Conservation (phyloP, 2,797 vertebrate genomes). For the Leptoclinus maculatus region DNA sequence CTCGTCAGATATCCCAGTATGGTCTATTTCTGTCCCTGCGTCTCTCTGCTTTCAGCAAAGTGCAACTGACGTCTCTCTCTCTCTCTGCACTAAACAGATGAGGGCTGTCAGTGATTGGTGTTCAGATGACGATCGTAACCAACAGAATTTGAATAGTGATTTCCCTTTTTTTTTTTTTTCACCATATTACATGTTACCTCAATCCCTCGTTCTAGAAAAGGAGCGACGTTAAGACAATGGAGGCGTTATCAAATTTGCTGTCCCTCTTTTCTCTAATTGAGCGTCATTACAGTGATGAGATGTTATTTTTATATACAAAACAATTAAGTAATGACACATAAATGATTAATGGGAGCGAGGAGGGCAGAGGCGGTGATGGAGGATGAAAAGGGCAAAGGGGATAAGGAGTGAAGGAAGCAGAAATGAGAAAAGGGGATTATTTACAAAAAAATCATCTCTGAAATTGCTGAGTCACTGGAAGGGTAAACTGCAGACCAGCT, state of each 20-base stretch:
- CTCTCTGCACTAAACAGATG: slow-evolving; percentile 73
- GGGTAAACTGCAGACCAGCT: slow-evolving; percentile 56
- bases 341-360: slow-evolving; percentile 57
- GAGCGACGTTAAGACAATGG: slow-evolving; percentile 37
- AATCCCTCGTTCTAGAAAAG: slow-evolving; percentile 37
- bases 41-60: slow-evolving; percentile 73
- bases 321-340: slow-evolving; percentile 80
- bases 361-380: slow-evolving; percentile 29
- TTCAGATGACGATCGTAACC: slow-evolving; percentile 54
- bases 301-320: slow-evolving; percentile 74
- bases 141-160: slow-evolving; percentile 55
- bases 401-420: slow-evolving; percentile 58
- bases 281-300: slow-evolving; percentile 73
- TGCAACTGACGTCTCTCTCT: slow-evolving; percentile 72
- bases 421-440: slow-evolving; percentile 74
- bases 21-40: slow-evolving; percentile 77
- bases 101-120: slow-evolving; percentile 67
- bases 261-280: slow-evolving; percentile 58
- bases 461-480: slow-evolving; percentile 79
- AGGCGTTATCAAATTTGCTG: slow-evolving; percentile 53
- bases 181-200: slow-evolving; percentile 53
- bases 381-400: slow-evolving; percentile 60
- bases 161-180: slow-evolving; percentile 11
- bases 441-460: slow-evolving; percentile 62
- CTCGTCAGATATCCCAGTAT: slow-evolving; percentile 73